Evolutionary conservation across 2,888 invertebrate species (phyloP), one percentile per base, ranked within the genome.

Genomic region (Gnatocerus cornutus): DNA sequence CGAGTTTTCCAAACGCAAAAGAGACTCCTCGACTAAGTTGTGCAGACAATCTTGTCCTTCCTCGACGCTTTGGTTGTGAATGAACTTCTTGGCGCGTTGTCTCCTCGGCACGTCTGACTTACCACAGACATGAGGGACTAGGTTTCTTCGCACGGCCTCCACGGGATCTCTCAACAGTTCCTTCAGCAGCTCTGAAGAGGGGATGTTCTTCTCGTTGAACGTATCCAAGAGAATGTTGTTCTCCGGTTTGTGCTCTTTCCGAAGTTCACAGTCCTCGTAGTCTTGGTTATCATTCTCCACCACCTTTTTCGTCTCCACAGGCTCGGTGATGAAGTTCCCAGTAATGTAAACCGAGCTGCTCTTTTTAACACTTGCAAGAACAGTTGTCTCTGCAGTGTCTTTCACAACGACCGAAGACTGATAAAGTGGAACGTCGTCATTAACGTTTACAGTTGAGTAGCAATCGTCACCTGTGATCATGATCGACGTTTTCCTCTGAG

Each of bases 91-190:
- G 63, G 77, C 80, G 71, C 79, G 78, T 78, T 81, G 83, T 83
- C 80, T 82, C 84, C 86, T 84, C 78, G 80, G 85, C 83, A 79
- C 76, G 71, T 86, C 86, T 76, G 84, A 80, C 83, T 90, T 90
- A 27, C 93, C 93, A 84, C 93, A 93, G 59, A 93, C 91, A 81
- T 93, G 93, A 46, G 93, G 93, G 78, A 93, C 90, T 72, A 93
- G 86, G 83, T 93, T 92, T 75, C 90, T 87, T 78, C 89, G 89
- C 2, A 93, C 91, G 10, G 93, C 93, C 87, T 93, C 92, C 6
- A 93, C 93, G 0, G 93, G 93, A 84, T 93, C 91, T 73, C 87
- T 87, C 41, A 92, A 80, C 71, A 91, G 87, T 72, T 88, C 87
- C 55, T 87, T 84, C 46, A 91, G 83, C 74, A 90, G 16, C 8